Evolutionary conservation across 2,797 vertebrate genomes (phyloP), one percentile per base, ranked within the genome.

Genomic region (Phrynocephalus forsythii): DNA sequence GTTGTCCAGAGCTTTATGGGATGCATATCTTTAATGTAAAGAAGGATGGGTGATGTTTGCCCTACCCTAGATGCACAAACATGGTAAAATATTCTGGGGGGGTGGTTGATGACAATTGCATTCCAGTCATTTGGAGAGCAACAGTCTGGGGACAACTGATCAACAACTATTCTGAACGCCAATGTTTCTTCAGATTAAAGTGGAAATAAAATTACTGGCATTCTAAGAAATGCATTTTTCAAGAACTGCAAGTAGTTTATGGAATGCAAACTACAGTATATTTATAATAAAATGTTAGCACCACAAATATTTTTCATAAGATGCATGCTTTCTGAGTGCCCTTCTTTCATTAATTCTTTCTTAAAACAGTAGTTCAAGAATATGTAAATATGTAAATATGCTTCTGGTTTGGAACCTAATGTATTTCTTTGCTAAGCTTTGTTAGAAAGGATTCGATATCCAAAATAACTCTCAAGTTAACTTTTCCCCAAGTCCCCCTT

Each of bases 331-430:
- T 63, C 4, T 75, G 11, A 75, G 11, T 10, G 72, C 18, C 15
- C 20, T 63, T 84, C 63, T 89, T 88, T 50, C 87, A 10, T 66
- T 90, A 86, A 79, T 94, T 63, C 60, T 3, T 20, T 5, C 18
- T 63, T 63, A 63, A 13, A 63, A 63, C 60, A 63, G 20, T 63
- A 63, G 60, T 63, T 13, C 38, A 52, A 44, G 0, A 89, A 26
- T 77, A 90, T 82, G 44, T 67, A 88, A 89, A 26, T 77, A 90
- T 82, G 44, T 67, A 88, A 91, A 13, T 86, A 28, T 76, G 0
- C 1, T 26, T 83, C 78, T 79, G 73, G 30, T 90, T 71, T 80
- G 24, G 80, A 6, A 16, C 0, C 26, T 87, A 24, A 78, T 22
- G 50, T 6, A 0, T 1, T 15, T 80, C 90, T 33, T n/a, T 90